Conservation (phyloP, 2,888 invertebrate species). For the Drosophila crucigera region DNA sequence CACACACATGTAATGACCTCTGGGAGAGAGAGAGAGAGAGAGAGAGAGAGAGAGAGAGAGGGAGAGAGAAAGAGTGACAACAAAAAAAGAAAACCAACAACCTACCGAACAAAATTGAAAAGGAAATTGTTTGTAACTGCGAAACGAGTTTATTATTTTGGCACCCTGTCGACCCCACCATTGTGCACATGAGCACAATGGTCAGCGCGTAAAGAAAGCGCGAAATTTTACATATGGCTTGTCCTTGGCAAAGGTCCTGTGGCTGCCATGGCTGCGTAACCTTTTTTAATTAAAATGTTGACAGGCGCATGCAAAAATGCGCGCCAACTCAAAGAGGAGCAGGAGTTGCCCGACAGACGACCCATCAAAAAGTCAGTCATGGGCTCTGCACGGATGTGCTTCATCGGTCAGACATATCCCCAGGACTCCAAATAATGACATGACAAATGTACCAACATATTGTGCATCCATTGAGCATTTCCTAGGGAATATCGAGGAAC, state of each 20-base stretch:
- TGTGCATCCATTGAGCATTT: not conserved
- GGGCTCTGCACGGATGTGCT: constrained; percentile 30
- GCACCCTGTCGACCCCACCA: constrained; percentile 76
- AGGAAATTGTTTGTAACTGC: constrained; percentile 85
- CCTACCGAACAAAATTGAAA: constrained; percentile 80
- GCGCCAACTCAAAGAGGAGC: constrained; percentile 32
- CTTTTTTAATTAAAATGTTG: constrained; percentile 86
- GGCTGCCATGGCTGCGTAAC: constrained; percentile 80
- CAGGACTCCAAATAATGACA: constrained; percentile 18
- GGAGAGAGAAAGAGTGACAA: constrained; percentile 9
- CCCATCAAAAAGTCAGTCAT: constrained; percentile 45
- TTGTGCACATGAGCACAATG: constrained; percentile 34
- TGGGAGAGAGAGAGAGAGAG: constrained; percentile 13
- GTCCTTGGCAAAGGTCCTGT: constrained; percentile 21
- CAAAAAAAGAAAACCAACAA: constrained; percentile 44
- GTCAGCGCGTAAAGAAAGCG: constrained; percentile 73
- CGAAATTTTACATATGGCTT: constrained; percentile 80
- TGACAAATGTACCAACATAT: not conserved
- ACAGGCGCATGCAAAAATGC: constrained; percentile 84
- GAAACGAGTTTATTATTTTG: constrained; percentile 85
- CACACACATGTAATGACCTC: constrained; percentile 83
- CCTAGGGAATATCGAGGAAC: not conserved
- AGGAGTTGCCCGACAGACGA: constrained; percentile 7
- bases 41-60: constrained; percentile 11
- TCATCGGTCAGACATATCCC: constrained; percentile 51